phyloP scores from a whole-genome alignment of 2,888 invertebrate species.

The Apeira syringaria region DNA sequence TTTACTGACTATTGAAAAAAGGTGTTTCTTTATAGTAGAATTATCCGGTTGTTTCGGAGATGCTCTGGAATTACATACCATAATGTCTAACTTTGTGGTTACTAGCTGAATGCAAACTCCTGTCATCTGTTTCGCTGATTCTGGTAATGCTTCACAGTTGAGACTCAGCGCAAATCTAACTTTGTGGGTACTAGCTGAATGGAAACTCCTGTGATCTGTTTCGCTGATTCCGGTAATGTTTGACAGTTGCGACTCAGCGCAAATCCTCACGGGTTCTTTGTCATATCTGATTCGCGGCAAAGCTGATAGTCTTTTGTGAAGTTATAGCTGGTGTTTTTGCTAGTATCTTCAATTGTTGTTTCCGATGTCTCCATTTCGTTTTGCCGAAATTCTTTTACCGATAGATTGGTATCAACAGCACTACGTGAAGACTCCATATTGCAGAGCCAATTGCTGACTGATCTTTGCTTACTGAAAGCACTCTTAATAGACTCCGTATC shows the following conservation, averaged over 20 bases:
- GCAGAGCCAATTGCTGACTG: constrained; percentile 57
- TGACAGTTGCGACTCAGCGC: constrained; percentile 52
- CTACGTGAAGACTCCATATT: constrained; percentile 36
- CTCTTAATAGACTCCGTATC: constrained; percentile 33
- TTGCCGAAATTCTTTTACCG: constrained; percentile 39
- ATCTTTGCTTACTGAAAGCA: constrained; percentile 40
- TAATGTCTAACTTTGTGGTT: constrained; percentile 36
- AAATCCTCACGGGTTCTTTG: constrained; percentile 48
- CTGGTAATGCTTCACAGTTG: no score
- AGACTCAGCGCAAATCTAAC: no score
- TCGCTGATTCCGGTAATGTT: constrained; percentile 59
- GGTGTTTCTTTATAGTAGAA: constrained; percentile 20
- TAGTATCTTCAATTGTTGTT: no score
- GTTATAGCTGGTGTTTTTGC: no score
- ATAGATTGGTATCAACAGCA: constrained; percentile 16
- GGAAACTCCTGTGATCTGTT: constrained; percentile 39
- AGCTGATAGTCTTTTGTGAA: constrained; percentile 56
- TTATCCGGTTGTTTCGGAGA: constrained; percentile 3
- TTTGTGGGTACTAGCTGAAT: constrained; percentile 34
- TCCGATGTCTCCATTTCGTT: no score
- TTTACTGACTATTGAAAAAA: constrained; percentile 39
- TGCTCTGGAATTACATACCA: constrained; percentile 30
- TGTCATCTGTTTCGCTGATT: no score
- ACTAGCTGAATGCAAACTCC: no score
- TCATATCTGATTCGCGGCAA: constrained; percentile 48